Percentiles rank a stretch among this genome's conserved stretches.
phyloP scores from a whole-genome alignment of 2,113 vertebrate species.

The Pipra filicauda region DNA sequence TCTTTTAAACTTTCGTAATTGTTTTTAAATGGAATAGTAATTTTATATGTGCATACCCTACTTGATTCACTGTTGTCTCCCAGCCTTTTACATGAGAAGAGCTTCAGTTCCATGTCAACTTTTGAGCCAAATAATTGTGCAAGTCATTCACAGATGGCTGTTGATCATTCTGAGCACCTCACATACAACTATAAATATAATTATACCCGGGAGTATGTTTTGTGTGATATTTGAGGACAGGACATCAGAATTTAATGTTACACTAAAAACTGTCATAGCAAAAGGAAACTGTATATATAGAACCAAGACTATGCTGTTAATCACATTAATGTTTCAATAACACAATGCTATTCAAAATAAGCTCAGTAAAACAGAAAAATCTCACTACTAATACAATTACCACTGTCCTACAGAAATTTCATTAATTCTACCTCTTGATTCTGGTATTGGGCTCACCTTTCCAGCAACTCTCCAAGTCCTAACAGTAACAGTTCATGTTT shows the following conservation, averaged over 20 bases:
- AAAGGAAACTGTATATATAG: background rate
- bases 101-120: background rate
- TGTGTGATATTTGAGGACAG: background rate
- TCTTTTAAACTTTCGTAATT: background rate
- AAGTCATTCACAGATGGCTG: background rate
- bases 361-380: background rate
- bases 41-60: background rate
- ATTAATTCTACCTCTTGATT: background rate
- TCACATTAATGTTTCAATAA: background rate
- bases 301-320: background rate
- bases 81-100: background rate
- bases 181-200: background rate
- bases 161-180: background rate
- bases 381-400: background rate
- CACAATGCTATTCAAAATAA: background rate
- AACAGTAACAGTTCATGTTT: background rate
- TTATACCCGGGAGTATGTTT: background rate
- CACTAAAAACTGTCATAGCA: background rate
- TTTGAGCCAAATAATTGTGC: background rate
- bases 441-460: background rate
- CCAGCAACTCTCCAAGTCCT: background rate
- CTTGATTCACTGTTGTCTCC: background rate
- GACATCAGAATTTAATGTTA: background rate
- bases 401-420: background rate
- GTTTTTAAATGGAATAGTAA: background rate